phyloP scores from a whole-genome alignment of 2,797 vertebrate species.

The Heterohyrax brucei region DNA sequence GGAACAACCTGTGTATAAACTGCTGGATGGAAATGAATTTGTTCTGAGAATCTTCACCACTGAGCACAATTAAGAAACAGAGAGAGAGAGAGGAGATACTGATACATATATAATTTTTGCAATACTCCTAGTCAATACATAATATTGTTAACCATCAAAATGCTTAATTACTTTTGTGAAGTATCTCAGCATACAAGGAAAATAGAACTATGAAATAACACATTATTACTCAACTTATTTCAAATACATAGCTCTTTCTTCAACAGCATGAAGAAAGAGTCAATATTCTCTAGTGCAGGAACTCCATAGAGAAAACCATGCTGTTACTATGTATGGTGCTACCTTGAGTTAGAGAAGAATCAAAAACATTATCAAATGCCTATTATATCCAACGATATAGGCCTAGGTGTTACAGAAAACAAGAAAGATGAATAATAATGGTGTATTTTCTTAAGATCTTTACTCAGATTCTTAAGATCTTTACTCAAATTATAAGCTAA shows the following conservation, averaged over 20 bases:
- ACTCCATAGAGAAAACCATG: not conserved
- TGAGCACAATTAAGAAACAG: too few relatives aligned
- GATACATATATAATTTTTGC: not conserved
- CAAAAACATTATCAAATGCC: not conserved
- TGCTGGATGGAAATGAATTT: too few relatives aligned
- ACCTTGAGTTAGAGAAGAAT: conserved; percentile 14
- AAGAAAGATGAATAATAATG: not conserved
- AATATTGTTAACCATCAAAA: conserved; percentile 38
- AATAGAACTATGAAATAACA: not conserved
- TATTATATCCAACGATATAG: not conserved
- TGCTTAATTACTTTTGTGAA: conserved; percentile 16
- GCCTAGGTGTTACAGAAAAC: not conserved
- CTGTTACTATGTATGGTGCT: not conserved
- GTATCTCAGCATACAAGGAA: not conserved
- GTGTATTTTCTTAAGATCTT: conserved; percentile 15
- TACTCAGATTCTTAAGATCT: not conserved
- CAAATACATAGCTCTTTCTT: not conserved
- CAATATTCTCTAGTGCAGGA: not conserved
- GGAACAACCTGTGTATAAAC: too few relatives aligned
- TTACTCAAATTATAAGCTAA: conserved; percentile 6
- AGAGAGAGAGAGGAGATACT: not conserved
- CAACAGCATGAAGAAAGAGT: conserved; percentile 43
- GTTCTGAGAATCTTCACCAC: too few relatives aligned
- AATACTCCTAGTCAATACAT: conserved; percentile 28
- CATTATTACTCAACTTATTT: not conserved